A percentile compares a stretch with the other conserved stretches of the same genome.
Conservation (phyloP, 2,888 invertebrate species). For the Athetis lepigone region DNA sequence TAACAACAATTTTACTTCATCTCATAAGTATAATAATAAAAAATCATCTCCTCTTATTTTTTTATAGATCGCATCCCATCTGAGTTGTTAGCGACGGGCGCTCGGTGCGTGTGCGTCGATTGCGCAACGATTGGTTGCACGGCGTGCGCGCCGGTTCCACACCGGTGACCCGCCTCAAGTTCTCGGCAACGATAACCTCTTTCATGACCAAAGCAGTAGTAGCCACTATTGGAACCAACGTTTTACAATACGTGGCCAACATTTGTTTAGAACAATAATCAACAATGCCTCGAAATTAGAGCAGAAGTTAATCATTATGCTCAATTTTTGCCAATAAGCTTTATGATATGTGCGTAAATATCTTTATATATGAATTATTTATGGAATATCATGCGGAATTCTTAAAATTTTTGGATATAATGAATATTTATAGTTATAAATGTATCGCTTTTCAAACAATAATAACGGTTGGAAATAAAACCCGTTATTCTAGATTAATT, state of each 20-base stretch:
- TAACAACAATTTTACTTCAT: background rate
- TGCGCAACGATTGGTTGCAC: slow-evolving; percentile 80
- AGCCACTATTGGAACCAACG: slow-evolving; percentile 12
- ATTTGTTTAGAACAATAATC: background rate
- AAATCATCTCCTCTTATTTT: slow-evolving; percentile 21
- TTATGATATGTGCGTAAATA: slow-evolving; percentile 5
- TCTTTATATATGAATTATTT: slow-evolving; percentile 47
- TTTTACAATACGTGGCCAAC: slow-evolving; percentile 3
- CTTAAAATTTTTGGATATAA: slow-evolving; percentile 27
- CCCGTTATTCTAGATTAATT: slow-evolving; percentile 42
- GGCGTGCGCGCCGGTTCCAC: slow-evolving; percentile 72
- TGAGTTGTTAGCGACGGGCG: slow-evolving; percentile 39
- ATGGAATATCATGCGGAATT: slow-evolving; percentile 34
- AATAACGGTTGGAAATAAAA: slow-evolving; percentile 54
- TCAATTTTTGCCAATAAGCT: slow-evolving; percentile 5
- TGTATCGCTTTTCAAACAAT: slow-evolving; percentile 44
- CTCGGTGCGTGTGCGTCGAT: slow-evolving; percentile 71
- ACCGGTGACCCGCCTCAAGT: slow-evolving; percentile 79
- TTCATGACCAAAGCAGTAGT: slow-evolving; percentile 66
- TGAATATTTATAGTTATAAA: slow-evolving; percentile 45
- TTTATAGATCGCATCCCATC: slow-evolving; percentile 50
- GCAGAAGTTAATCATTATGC: background rate
- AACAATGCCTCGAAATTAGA: background rate
- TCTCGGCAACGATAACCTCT: slow-evolving; percentile 85
- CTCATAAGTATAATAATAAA: no score